Evolutionary conservation across 1,140 invertebrate genomes (phyloP).

Genomic region (Contarinia nasturtii): DNA sequence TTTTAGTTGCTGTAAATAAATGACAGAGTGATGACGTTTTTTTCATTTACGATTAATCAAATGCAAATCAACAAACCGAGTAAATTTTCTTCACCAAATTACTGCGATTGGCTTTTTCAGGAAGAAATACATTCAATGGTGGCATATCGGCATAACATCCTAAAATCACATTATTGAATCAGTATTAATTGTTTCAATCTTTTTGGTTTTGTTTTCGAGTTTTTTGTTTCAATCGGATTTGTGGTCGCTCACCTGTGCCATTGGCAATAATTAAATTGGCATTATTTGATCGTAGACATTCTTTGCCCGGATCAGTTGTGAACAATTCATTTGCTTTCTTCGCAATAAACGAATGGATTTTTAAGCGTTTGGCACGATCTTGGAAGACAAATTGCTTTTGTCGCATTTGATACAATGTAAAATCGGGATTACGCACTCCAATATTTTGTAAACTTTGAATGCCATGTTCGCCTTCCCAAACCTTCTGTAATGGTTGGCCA

Average conservation of each 20-base stretch:
- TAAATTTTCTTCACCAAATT: conserved; percentile 57
- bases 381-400: conserved; percentile 59
- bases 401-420: conserved; percentile 52
- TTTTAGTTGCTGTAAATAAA: conserved; percentile 46
- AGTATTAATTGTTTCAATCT: neutral
- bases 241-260: no score
- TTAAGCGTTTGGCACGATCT: conserved; percentile 61
- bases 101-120: conserved; percentile 34
- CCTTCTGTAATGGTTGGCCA: conserved; percentile 65
- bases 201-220: neutral
- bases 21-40: no score
- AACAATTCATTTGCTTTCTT: conserved; percentile 53
- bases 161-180: conserved; percentile 21
- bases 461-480: conserved; percentile 63
- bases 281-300: conserved; percentile 18
- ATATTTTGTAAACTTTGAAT: conserved; percentile 46
- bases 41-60: no score
- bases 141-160: conserved; percentile 68
- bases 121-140: conserved; percentile 62
- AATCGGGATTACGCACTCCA: conserved; percentile 46
- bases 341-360: conserved; percentile 63
- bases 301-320: conserved; percentile 34
- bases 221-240: neutral
- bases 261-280: no score
- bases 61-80: conserved; percentile 35